Percentiles rank a stretch among this genome's conserved stretches.
Evolutionary conservation across 2,888 invertebrate genomes (phyloP).

Genomic region (Drosophila nigricruria): DNA sequence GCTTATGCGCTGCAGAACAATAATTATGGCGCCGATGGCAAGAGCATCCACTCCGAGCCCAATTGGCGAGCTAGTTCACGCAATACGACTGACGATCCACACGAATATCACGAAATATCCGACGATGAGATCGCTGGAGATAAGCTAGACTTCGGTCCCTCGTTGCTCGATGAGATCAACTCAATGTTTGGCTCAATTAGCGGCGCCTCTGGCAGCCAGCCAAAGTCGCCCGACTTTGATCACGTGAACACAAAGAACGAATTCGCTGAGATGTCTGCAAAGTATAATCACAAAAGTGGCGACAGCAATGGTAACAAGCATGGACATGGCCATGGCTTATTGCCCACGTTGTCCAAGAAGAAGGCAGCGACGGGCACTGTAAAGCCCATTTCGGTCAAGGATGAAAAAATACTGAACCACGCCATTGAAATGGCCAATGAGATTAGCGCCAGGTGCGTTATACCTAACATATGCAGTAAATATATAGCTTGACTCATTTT

Average conservation of each 20-base stretch:
- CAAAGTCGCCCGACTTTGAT: conserved; percentile 85
- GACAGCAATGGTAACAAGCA: conserved; percentile 82
- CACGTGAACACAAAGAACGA: conserved; percentile 90
- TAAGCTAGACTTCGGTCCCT: conserved; percentile 92
- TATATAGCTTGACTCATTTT: not conserved
- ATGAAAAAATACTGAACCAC: conserved; percentile 95
- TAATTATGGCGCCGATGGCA: conserved; percentile 82
- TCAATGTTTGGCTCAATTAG: conserved; percentile 91
- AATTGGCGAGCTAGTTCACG: conserved; percentile 67
- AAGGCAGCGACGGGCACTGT: conserved; percentile 85
- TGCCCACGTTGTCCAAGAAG: conserved; percentile 78
- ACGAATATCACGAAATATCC: conserved; percentile 94
- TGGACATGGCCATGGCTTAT: conserved; percentile 48
- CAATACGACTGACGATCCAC: conserved; percentile 84
- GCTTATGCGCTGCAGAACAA: conserved; percentile 83
- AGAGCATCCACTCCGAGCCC: conserved; percentile 65
- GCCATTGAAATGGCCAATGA: conserved; percentile 97
- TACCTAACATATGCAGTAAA: too few species aligned
- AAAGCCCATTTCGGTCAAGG: conserved; percentile 97
- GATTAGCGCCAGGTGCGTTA: conserved; percentile 89
- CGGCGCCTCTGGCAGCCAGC: conserved; percentile 78
- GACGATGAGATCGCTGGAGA: conserved; percentile 88
- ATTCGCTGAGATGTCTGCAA: conserved; percentile 88
- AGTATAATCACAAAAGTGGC: conserved; percentile 68
- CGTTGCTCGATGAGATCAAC: conserved; percentile 95